A percentile compares a stretch with the other conserved stretches of the same genome.
Evolutionary conservation across 2,888 invertebrate species (phyloP).

Genomic region (Protophormia terraenovae): DNA sequence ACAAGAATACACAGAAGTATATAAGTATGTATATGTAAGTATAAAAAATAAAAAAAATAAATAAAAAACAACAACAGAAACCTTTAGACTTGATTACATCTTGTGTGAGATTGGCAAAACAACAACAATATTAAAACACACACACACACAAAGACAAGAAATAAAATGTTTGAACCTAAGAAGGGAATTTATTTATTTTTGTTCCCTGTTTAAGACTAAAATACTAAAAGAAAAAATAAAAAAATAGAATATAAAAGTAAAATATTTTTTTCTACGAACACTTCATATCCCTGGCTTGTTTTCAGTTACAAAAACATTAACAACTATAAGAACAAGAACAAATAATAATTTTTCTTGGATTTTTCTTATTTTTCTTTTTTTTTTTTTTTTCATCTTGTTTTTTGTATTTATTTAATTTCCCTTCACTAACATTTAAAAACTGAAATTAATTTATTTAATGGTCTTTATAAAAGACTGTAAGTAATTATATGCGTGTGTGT

Average conservation of each 20-base stretch:
- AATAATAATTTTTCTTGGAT: background rate
- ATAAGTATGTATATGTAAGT: too few species aligned
- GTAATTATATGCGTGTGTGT: background rate
- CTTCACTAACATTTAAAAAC: conserved; percentile 32
- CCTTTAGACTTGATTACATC: conserved; percentile 64
- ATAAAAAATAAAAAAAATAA: conserved; percentile 20
- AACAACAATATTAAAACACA: too few species aligned
- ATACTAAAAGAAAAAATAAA: background rate
- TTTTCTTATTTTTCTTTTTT: background rate
- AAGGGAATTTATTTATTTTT: too few species aligned
- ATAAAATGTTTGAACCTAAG: background rate
- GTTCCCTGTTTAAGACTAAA: too few species aligned
- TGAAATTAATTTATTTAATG: conserved; percentile 59
- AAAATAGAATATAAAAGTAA: conserved; percentile 19
- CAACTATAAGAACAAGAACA: conserved; percentile 24
- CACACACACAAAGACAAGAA: background rate
- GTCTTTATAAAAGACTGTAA: background rate
- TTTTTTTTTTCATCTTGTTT: background rate
- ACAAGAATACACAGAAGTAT: too few species aligned
- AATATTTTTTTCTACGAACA: conserved; percentile 13
- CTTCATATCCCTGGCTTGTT: background rate
- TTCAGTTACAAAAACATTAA: conserved; percentile 23
- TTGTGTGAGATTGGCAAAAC: conserved; percentile 65
- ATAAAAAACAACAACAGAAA: conserved; percentile 26
- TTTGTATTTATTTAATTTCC: conserved; percentile 46